Percentiles rank a stretch among this genome's conserved stretches.
phyloP scores from a whole-genome alignment of 2,113 vertebrate genomes.

The Pelobates fuscus region DNA sequence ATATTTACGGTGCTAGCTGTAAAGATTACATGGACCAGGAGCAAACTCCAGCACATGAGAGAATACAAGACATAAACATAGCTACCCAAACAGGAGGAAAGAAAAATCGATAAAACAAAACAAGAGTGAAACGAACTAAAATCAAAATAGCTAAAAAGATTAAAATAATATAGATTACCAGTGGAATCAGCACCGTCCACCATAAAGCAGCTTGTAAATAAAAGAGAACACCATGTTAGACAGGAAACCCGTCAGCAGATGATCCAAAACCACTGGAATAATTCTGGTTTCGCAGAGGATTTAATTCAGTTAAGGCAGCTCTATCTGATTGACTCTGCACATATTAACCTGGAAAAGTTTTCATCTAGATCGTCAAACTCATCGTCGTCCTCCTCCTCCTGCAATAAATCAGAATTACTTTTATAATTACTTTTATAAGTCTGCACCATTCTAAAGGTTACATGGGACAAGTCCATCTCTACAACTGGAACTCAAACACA shows the following conservation, averaged over 20 bases:
- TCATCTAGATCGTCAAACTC: conserved; percentile 72
- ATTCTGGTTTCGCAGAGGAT: too few species aligned
- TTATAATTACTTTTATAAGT: neutral
- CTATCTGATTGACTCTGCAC: too few species aligned
- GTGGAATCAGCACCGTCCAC: neutral
- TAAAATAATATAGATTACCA: conserved; percentile 43
- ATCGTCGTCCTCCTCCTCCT: conserved; percentile 39
- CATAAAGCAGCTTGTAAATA: conserved; percentile 33
- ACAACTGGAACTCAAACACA: neutral
- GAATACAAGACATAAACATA: too few species aligned
- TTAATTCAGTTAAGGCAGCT: too few species aligned
- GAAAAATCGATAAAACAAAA: too few species aligned
- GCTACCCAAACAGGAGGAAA: too few species aligned
- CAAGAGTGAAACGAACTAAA: too few species aligned
- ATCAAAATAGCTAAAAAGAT: too few species aligned
- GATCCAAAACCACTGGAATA: neutral
- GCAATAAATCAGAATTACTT: neutral
- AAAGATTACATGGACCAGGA: too few species aligned
- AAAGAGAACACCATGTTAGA: neutral
- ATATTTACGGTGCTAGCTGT: too few species aligned
- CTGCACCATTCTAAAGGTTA: neutral
- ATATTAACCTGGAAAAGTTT: conserved; percentile 70
- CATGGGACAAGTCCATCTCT: neutral
- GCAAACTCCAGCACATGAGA: too few species aligned
- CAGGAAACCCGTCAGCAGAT: neutral